A percentile compares a stretch with the other conserved stretches of the same genome.
Evolutionary conservation across 2,113 vertebrate genomes (phyloP).

Genomic region (Atrichornis clamosus): DNA sequence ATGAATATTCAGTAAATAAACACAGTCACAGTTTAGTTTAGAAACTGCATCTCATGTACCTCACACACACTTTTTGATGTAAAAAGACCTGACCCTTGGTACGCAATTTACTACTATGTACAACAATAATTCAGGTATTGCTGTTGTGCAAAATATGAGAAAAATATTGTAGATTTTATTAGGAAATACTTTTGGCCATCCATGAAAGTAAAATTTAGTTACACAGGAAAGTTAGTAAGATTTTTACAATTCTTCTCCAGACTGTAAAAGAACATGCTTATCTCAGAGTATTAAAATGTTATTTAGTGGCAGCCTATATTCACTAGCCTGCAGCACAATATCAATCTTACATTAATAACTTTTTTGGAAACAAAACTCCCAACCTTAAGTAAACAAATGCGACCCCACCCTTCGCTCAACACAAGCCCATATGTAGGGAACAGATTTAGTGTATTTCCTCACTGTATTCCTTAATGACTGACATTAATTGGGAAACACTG

Average conservation of each 20-base stretch:
- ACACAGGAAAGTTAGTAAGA: not conserved
- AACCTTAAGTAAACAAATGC: not conserved
- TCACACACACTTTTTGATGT: not conserved
- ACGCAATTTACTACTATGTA: not conserved
- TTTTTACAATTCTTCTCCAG: not conserved
- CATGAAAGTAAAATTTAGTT: not conserved
- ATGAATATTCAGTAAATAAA: not conserved
- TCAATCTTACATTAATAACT: not conserved
- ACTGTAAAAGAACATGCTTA: not conserved
- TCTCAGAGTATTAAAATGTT: conserved; percentile 10
- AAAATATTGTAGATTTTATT: not conserved
- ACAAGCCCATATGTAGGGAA: not conserved
- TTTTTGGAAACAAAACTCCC: not conserved
- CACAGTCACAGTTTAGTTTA: too few species aligned
- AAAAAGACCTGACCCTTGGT: not conserved
- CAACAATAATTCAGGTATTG: not conserved
- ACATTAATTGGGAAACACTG: not conserved
- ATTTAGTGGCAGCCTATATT: not conserved
- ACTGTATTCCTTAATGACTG: not conserved
- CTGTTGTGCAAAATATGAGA: not conserved
- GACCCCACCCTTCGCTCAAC: not conserved
- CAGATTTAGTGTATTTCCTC: not conserved
- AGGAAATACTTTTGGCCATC: not conserved
- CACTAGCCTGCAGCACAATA: not conserved
- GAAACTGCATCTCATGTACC: not conserved